Conservation (phyloP, 2,113 vertebrate species). For the Columba livia region DNA sequence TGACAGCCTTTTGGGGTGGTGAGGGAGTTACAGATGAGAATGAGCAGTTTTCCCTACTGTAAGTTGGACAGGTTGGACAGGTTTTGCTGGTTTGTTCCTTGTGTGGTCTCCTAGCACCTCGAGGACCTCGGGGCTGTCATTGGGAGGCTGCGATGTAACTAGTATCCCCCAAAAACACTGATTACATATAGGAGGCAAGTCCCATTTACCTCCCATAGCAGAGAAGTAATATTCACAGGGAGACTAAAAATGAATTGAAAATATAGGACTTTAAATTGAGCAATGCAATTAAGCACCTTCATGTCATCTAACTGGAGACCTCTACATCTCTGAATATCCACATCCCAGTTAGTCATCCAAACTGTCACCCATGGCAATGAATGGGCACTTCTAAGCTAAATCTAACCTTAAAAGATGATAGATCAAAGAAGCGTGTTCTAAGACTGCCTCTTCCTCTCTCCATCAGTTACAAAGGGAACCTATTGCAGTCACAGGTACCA, state of each 20-base stretch:
- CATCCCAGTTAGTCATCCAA: not conserved
- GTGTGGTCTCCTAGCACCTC: not conserved
- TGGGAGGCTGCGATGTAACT: not conserved
- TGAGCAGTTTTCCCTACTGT: not conserved
- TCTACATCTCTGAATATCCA: not conserved
- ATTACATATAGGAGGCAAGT: not conserved
- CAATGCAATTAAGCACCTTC: not conserved
- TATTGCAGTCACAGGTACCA: not conserved
- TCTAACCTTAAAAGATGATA: not conserved
- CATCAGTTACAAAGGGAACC: not conserved
- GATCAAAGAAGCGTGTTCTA: not conserved
- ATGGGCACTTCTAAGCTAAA: not conserved
- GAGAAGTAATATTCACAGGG: not conserved
- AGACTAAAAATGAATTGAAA: not conserved
- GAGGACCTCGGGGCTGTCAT: not conserved
- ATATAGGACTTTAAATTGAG: not conserved
- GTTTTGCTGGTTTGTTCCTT: not conserved
- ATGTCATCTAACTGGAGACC: not conserved
- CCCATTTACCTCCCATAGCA: not conserved
- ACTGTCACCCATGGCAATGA: not conserved
- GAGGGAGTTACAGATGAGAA: not conserved
- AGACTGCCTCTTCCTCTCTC: not conserved
- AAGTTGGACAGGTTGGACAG: not conserved
- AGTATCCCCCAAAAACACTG: not conserved
- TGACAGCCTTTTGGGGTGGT: not conserved